These are phyloP conservation scores for Symphodus melops DNA, from an alignment of 2,113 vertebrate species.

Conservation along the genomic window DNA sequence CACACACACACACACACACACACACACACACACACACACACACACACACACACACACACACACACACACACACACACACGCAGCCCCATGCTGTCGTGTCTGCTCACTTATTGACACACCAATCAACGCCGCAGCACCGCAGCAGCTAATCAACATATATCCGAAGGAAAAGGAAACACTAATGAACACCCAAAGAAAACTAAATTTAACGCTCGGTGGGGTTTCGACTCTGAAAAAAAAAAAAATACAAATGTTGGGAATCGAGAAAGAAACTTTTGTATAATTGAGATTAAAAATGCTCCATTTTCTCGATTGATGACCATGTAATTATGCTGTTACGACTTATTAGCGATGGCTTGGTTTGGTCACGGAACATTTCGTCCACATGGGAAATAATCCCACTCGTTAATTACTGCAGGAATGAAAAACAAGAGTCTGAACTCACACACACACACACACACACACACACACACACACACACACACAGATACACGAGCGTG, in stretches of 20 bases:
- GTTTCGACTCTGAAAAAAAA: not conserved
- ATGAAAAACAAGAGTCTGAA: constrained; percentile 12
- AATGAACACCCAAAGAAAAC: constrained; percentile 51
- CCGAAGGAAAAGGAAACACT: constrained; percentile 11
- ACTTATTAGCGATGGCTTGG: constrained; percentile 48
- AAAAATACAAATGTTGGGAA: constrained; percentile 13
- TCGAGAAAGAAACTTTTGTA: constrained; percentile 43
- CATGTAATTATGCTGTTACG: constrained; percentile 67
- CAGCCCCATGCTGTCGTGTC: constrained; percentile 1
- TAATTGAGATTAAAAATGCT: constrained; percentile 71
- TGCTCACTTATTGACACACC: not conserved
- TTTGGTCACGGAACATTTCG: constrained; percentile 63
- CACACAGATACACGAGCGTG: not conserved
- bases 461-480: too few species aligned
- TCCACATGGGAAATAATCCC: constrained; percentile 59
- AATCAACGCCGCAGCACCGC: constrained; percentile 18
- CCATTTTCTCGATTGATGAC: constrained; percentile 64
- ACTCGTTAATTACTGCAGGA: constrained; percentile 54
- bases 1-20: constrained; percentile 8
- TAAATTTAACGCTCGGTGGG: constrained; percentile 28
- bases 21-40: constrained; percentile 20
- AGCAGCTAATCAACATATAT: constrained; percentile 28
- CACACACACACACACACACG: constrained; percentile 6
- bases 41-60: too few species aligned
- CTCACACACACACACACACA: too few species aligned